Evolutionary conservation across 2,888 invertebrate species (phyloP).

Genomic region (Campaea margaritaria): DNA sequence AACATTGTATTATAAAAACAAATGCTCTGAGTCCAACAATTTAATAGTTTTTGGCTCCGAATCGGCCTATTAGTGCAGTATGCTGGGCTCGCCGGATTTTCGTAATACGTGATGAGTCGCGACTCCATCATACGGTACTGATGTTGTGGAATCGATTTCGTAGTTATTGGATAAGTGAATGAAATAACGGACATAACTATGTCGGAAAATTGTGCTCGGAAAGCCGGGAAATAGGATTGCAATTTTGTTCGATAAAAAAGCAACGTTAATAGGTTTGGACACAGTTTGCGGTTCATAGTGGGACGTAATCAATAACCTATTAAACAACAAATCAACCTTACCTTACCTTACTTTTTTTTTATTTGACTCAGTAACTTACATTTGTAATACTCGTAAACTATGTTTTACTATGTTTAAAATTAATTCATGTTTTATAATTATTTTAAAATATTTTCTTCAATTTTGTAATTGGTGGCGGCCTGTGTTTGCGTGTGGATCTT

Average conservation of each 20-base stretch:
- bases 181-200: conserved; percentile 10
- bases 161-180: conserved; percentile 28
- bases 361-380: no score
- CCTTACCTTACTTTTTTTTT: no score
- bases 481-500: no score
- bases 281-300: no score
- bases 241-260: not conserved
- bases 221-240: not conserved
- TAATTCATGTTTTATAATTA: no score
- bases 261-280: no score
- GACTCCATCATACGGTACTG: conserved; percentile 48
- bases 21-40: conserved; percentile 12
- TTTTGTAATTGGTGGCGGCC: no score
- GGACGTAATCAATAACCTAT: no score
- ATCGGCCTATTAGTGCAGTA: conserved; percentile 55
- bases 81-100: conserved; percentile 52
- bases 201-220: not conserved
- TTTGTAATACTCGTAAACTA: no score
- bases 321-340: no score
- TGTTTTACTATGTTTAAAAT: no score
- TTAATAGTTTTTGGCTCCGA: conserved; percentile 31
- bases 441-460: no score
- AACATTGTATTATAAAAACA: not conserved
- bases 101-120: conserved; percentile 58
- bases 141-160: conserved; percentile 42